Evolutionary conservation across 2,888 invertebrate genomes (phyloP).

Genomic region (Pristionchus maxplancki): DNA sequence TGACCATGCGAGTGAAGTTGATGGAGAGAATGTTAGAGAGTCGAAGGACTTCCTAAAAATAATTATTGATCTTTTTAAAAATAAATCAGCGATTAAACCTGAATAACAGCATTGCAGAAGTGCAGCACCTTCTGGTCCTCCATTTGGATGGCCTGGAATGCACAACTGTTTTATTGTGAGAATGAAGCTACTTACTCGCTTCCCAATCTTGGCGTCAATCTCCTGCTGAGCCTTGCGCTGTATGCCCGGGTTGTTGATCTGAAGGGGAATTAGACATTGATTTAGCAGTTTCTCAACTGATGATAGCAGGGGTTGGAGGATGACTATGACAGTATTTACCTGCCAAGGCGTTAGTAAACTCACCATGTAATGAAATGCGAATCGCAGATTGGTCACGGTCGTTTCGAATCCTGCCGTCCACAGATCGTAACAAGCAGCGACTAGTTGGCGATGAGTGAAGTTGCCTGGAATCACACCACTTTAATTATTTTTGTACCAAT

Average conservation of each 20-base stretch:
- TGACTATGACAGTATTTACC: too few relatives aligned
- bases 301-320: too few relatives aligned
- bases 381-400: constrained; percentile 11
- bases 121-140: constrained; percentile 41
- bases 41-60: neutral
- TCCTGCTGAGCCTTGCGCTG: neutral
- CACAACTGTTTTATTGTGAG: too few relatives aligned
- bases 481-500: neutral
- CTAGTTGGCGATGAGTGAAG: constrained; percentile 33
- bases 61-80: neutral
- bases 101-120: constrained; percentile 34
- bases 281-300: neutral
- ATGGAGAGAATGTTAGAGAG: neutral
- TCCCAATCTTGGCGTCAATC: neutral
- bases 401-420: constrained; percentile 36
- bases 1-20: constrained; percentile 5
- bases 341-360: too few relatives aligned
- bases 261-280: neutral
- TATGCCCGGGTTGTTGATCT: neutral
- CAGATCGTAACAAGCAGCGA: constrained; percentile 12
- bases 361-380: neutral
- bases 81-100: neutral
- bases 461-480: neutral
- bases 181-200: neutral
- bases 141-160: constrained; percentile 21